A percentile compares a stretch with the other conserved stretches of the same genome.
Evolutionary conservation across 2,888 invertebrate genomes (phyloP).

Genomic region (Drepanosiphum platanoidis): DNA sequence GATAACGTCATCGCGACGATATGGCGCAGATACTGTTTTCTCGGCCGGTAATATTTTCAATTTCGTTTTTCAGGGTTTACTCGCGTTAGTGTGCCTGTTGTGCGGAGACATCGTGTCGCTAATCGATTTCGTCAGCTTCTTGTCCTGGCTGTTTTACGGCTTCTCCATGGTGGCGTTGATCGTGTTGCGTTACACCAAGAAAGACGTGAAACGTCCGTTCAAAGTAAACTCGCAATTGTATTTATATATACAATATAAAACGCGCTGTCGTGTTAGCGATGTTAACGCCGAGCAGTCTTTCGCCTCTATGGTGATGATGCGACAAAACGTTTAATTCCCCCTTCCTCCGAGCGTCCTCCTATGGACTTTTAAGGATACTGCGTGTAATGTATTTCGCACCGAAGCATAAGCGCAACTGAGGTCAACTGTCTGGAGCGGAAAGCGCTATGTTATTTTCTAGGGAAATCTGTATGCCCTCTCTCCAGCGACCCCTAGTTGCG

Average conservation of each 20-base stretch:
- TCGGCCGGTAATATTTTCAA: no score
- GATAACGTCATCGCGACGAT: no score
- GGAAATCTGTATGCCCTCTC: no score
- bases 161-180: conserved; percentile 82
- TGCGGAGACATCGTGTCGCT: conserved; percentile 79
- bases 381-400: no score
- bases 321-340: conserved; percentile 3
- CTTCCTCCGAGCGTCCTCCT: conserved; percentile 18
- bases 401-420: no score
- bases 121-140: conserved; percentile 87
- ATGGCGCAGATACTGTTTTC: no score
- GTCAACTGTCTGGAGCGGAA: no score
- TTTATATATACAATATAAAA: no score
- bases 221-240: conserved; percentile 68
- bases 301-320: conserved; percentile 57
- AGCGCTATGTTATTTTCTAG: not conserved
- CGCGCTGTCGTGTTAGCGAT: conserved; percentile 51
- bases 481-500: no score
- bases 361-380: conserved; percentile 36
- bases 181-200: conserved; percentile 77
- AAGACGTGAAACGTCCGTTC: conserved; percentile 77
- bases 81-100: conserved; percentile 78
- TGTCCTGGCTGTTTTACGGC: conserved; percentile 89
- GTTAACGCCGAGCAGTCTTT: conserved; percentile 29
- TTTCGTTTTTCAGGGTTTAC: conserved; percentile 71